A percentile compares a stretch with the other conserved stretches of the same genome.
Conservation (phyloP, 2,888 invertebrate genomes). For the Linnaemya vulpina region DNA sequence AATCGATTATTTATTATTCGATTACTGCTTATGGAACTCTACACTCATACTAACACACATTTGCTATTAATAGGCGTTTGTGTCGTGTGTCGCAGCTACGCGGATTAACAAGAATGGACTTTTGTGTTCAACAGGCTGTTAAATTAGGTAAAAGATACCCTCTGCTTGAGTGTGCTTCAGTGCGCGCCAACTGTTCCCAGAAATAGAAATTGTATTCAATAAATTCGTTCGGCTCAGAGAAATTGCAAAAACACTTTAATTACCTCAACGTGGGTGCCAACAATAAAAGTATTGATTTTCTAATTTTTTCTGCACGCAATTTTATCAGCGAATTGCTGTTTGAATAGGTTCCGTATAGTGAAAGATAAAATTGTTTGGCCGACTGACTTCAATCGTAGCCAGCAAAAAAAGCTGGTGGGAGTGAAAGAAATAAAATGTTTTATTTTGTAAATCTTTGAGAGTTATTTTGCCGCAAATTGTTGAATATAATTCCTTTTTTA, state of each 20-base stretch:
- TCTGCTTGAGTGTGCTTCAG: not conserved
- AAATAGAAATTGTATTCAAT: slow-evolving; percentile 40
- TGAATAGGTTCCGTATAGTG: no score
- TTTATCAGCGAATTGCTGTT: not conserved
- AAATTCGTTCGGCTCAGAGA: slow-evolving; percentile 41
- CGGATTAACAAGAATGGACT: slow-evolving; percentile 1
- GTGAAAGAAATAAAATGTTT: no score
- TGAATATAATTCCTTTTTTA: no score
- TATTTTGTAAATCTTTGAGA: no score
- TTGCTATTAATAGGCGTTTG: not conserved
- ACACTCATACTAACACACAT: not conserved
- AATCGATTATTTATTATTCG: no score
- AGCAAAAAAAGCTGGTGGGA: no score
- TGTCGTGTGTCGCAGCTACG: not conserved
- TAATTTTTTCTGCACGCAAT: not conserved
- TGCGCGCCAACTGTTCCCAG: not conserved
- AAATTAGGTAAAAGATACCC: slow-evolving; percentile 9
- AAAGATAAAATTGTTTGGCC: not conserved
- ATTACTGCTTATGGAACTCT: no score
- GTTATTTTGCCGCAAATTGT: no score
- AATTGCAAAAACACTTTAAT: not conserved
- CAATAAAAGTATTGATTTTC: not conserved
- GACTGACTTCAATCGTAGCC: no score
- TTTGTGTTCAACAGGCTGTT: slow-evolving; percentile 63
- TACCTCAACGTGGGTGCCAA: not conserved